Evolutionary conservation across 2,888 invertebrate species (phyloP).

Genomic region (Platycheirus rosarum): DNA sequence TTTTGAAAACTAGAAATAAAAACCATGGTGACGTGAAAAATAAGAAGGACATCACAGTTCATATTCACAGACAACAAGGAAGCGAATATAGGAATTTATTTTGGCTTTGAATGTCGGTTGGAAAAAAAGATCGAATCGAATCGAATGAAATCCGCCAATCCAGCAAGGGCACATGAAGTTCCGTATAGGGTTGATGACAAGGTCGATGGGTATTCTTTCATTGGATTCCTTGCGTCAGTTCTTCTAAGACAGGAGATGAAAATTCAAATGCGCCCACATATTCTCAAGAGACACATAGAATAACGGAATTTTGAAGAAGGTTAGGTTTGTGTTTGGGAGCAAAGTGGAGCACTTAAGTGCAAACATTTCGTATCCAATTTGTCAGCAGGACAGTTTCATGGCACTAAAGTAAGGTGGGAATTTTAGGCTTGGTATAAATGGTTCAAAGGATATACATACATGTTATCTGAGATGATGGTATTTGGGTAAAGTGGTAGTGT

Average conservation of each 20-base stretch:
- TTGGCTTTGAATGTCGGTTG: constrained; percentile 47
- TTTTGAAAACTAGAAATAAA: neutral
- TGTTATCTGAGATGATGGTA: constrained; percentile 29
- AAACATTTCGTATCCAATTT: constrained; percentile 64
- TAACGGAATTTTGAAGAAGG: constrained; percentile 23
- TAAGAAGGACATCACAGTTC: constrained; percentile 30
- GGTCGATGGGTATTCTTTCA: constrained; percentile 19
- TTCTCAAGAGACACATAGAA: constrained; percentile 10
- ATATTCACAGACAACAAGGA: constrained; percentile 7
- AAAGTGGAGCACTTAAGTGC: constrained; percentile 70
- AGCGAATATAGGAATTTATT: constrained; percentile 50
- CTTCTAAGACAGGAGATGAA: constrained; percentile 39
- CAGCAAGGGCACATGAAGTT: constrained; percentile 16
- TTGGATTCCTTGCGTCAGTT: constrained; percentile 14
- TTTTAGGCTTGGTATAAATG: constrained; percentile 43
- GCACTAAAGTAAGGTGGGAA: constrained; percentile 18
- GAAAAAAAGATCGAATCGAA: constrained; percentile 51
- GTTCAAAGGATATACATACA: constrained; percentile 9
- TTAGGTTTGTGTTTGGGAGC: constrained; percentile 46
- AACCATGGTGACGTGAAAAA: constrained; percentile 39
- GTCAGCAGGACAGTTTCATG: constrained; percentile 37
- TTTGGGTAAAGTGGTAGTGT: constrained; percentile 34
- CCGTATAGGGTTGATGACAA: constrained; percentile 31
- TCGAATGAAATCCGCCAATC: constrained; percentile 40
- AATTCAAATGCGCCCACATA: constrained; percentile 51